Conservation (phyloP, 2,113 vertebrate species). For the Henicopernis longicauda region DNA sequence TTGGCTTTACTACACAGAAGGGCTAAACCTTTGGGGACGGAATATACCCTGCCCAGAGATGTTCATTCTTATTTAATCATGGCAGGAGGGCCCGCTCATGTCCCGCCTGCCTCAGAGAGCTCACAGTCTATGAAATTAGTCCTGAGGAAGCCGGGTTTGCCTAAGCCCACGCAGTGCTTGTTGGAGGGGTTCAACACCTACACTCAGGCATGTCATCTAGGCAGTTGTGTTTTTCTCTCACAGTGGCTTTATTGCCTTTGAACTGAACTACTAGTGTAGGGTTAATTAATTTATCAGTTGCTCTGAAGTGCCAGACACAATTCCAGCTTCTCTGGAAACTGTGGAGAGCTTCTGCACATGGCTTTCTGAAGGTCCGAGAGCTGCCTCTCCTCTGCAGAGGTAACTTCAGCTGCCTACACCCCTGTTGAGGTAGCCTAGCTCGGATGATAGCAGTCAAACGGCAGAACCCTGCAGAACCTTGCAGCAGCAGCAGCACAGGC, state of each 20-base stretch:
- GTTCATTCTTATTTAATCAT: neutral
- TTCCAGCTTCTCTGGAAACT: neutral
- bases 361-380: neutral
- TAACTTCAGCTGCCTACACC: neutral
- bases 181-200: neutral
- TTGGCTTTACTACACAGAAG: neutral
- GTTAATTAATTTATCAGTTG: neutral
- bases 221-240: neutral
- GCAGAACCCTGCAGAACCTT: neutral
- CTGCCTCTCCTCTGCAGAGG: neutral
- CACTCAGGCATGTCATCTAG: neutral
- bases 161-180: neutral
- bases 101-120: neutral
- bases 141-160: neutral
- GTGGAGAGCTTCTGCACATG: neutral
- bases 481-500: neutral
- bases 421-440: neutral
- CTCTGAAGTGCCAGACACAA: neutral
- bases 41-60: neutral
- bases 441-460: no score
- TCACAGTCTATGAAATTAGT: fast-evolving
- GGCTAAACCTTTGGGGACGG: neutral
- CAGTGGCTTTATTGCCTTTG: neutral
- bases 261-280: neutral
- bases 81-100: fast-evolving